A percentile compares a stretch with the other conserved stretches of the same genome.
Conservation (phyloP, 37 sponge, comb jelly and placozoan species). For the Lycopodina hypogea region DNA sequence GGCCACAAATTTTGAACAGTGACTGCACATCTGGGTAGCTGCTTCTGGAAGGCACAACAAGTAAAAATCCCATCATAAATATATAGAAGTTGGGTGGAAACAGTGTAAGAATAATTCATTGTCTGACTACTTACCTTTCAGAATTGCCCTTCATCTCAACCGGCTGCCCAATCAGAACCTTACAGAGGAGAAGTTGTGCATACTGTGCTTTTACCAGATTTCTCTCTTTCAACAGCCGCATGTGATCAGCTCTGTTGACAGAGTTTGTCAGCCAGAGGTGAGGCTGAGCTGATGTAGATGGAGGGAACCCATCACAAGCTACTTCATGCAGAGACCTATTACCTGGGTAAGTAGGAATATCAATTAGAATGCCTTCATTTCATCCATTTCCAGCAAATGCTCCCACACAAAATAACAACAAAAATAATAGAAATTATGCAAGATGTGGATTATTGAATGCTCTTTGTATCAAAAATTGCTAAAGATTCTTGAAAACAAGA, state of each 20-base stretch:
- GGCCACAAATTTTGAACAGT: neutral
- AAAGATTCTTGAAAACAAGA: too few species aligned
- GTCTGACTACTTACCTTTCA: constrained; percentile 16
- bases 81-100: too few species aligned
- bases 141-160: neutral
- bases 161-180: constrained; percentile 52
- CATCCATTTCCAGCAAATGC: too few species aligned
- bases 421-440: neutral
- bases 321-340: constrained; percentile 7
- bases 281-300: neutral
- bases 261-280: constrained; percentile 53
- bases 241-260: constrained; percentile 42
- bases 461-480: too few species aligned
- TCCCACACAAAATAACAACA: too few species aligned
- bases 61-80: too few species aligned
- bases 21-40: neutral
- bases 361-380: too few species aligned
- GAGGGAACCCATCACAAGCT: constrained; percentile 12
- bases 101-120: too few species aligned
- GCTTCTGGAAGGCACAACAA: too few species aligned
- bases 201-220: constrained; percentile 6
- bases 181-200: constrained; percentile 70
- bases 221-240: constrained; percentile 18
- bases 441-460: neutral
- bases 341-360: too few species aligned